A percentile compares a stretch with the other conserved stretches of the same genome.
These are phyloP conservation scores for Cryptocephalus moraei DNA, from an alignment of 2,888 invertebrate genomes.

Conservation along the genomic window DNA sequence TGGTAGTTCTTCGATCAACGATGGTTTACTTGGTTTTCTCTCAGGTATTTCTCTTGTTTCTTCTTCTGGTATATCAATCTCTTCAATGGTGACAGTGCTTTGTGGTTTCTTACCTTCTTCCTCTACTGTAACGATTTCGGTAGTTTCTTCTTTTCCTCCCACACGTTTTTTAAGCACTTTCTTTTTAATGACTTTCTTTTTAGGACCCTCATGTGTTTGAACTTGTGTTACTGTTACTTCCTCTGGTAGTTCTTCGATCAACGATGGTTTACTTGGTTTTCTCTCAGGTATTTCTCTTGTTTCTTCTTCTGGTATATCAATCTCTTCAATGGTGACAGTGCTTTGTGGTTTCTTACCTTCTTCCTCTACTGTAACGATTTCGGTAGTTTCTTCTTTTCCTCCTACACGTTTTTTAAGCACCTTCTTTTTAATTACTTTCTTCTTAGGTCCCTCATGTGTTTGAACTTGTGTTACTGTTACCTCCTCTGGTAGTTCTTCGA, in stretches of 20 bases:
- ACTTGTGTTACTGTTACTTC: slow-evolving; percentile 15
- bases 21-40: slow-evolving; percentile 11
- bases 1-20: slow-evolving; percentile 29
- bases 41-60: slow-evolving; percentile 13
- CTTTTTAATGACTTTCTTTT: slow-evolving; percentile 16
- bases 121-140: slow-evolving; percentile 34
- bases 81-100: slow-evolving; percentile 28
- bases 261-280: slow-evolving; percentile 10
- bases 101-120: slow-evolving; percentile 33
- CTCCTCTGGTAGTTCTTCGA: slow-evolving; percentile 23
- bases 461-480: slow-evolving; percentile 23
- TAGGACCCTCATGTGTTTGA: slow-evolving; percentile 15
- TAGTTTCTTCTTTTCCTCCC: slow-evolving; percentile 27
- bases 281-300: slow-evolving; percentile 1
- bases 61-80: slow-evolving; percentile 24
- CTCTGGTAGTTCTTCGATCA: slow-evolving; percentile 29
- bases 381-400: slow-evolving; percentile 35
- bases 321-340: slow-evolving; percentile 33
- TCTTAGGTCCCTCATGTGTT: slow-evolving; percentile 29
- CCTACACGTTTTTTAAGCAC: slow-evolving; percentile 32
- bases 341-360: slow-evolving; percentile 21
- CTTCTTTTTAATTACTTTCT: slow-evolving; percentile 31
- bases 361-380: slow-evolving; percentile 26
- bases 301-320: slow-evolving; percentile 23
- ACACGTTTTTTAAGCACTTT: slow-evolving; percentile 16